Percentiles rank a stretch among this genome's conserved stretches.
These are phyloP conservation scores for Aphodius sticticus DNA, from an alignment of 2,888 invertebrate species.

Conservation along the genomic window DNA sequence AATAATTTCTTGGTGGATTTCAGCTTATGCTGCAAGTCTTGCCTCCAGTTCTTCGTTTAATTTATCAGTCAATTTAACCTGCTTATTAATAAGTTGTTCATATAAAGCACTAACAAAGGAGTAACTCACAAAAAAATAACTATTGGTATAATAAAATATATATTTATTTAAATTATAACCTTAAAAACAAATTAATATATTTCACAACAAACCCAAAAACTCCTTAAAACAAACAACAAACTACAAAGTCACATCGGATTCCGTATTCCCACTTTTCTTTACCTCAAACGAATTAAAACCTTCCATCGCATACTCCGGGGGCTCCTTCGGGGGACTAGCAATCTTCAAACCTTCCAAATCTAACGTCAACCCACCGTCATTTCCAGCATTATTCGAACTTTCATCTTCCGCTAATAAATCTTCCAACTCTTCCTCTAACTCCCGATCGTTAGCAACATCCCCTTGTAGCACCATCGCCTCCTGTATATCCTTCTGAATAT, in stretches of 20 bases:
- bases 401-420: slow-evolving; percentile 62
- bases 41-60: no score
- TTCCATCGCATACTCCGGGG: background rate
- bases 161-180: slow-evolving; percentile 13
- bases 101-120: no score
- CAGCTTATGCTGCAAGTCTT: no score
- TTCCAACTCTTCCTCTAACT: slow-evolving; percentile 72
- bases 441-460: slow-evolving; percentile 65
- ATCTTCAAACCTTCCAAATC: slow-evolving; percentile 24
- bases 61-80: no score
- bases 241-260: slow-evolving; percentile 30
- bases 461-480: slow-evolving; percentile 62
- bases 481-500: slow-evolving; percentile 67
- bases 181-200: slow-evolving; percentile 5
- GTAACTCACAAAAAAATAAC: no score
- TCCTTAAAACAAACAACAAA: background rate
- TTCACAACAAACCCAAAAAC: background rate
- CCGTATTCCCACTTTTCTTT: background rate
- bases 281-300: slow-evolving; percentile 5
- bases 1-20: no score
- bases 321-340: slow-evolving; percentile 4
- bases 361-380: slow-evolving; percentile 26
- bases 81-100: no score
- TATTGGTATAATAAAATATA: no score
- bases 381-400: slow-evolving; percentile 31